Percentiles rank a stretch among this genome's conserved stretches.
Conservation (phyloP, 37 sponge, comb jelly and placozoan genomes). For the Crambe crambe region DNA sequence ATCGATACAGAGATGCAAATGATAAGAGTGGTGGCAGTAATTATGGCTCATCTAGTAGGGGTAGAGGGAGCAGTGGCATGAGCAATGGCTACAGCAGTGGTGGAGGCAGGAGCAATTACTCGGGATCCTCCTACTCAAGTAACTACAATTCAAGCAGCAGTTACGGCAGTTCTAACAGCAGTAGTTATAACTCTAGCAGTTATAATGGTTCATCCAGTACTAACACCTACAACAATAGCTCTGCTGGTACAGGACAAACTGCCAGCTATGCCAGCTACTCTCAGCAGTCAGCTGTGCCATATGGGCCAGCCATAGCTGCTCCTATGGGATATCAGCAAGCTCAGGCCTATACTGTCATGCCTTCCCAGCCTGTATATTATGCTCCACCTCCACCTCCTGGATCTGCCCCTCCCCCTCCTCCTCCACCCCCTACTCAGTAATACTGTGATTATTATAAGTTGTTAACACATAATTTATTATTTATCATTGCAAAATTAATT, state of each 20-base stretch:
- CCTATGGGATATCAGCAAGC: neutral
- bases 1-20: constrained; percentile 3
- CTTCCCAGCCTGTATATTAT: constrained; percentile 1
- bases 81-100: constrained; percentile 2
- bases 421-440: constrained; percentile 5
- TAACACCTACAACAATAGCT: neutral
- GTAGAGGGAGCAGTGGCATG: neutral
- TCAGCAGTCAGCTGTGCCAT: neutral
- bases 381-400: constrained; percentile 26
- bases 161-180: neutral
- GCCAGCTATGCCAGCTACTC: neutral
- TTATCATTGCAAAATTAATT: too few relatives aligned
- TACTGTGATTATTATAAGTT: too few relatives aligned
- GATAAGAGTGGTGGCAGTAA: constrained; percentile 5
- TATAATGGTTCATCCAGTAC: neutral
- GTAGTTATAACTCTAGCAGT: neutral
- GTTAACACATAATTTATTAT: too few relatives aligned
- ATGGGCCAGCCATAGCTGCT: neutral
- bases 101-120: neutral
- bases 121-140: neutral
- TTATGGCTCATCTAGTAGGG: neutral
- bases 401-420: constrained; percentile 24
- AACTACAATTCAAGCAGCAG: neutral
- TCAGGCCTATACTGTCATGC: neutral
- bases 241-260: neutral